phyloP scores from a whole-genome alignment of 2,888 invertebrate species.

The Leucozona laternaria region DNA sequence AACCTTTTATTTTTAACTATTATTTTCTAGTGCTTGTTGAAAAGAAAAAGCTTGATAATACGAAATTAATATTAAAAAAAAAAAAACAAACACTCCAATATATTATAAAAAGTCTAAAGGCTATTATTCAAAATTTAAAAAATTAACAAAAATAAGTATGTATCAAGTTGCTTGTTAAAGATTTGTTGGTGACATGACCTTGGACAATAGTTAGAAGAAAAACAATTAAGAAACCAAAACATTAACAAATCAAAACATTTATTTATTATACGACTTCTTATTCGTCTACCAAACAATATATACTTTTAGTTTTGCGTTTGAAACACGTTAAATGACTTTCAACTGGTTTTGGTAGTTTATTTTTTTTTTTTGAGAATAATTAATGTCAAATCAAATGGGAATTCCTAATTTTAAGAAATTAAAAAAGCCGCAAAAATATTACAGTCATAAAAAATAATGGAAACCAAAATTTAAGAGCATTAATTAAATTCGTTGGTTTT shows the following conservation, averaged over 20 bases:
- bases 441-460: neutral
- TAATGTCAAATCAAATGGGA: neutral
- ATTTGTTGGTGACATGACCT: slow-evolving; percentile 13
- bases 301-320: neutral
- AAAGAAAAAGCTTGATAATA: too few relatives aligned
- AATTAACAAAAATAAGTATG: neutral
- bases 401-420: neutral
- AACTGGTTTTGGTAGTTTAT: neutral
- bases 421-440: neutral
- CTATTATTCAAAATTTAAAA: too few relatives aligned
- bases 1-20: too few relatives aligned
- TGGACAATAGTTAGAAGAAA: slow-evolving; percentile 19
- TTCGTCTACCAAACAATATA: neutral
- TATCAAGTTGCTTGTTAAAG: neutral
- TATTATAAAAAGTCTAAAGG: too few relatives aligned
- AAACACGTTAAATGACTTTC: slow-evolving; percentile 18
- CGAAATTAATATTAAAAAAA: too few relatives aligned
- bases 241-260: neutral
- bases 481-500: neutral
- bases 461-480: neutral
- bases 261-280: neutral
- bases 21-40: too few relatives aligned
- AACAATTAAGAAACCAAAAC: slow-evolving; percentile 1
- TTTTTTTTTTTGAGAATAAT: neutral
- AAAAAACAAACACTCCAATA: too few relatives aligned